Conservation (phyloP, 2,888 invertebrate species). For the Nymphalis urticae region DNA sequence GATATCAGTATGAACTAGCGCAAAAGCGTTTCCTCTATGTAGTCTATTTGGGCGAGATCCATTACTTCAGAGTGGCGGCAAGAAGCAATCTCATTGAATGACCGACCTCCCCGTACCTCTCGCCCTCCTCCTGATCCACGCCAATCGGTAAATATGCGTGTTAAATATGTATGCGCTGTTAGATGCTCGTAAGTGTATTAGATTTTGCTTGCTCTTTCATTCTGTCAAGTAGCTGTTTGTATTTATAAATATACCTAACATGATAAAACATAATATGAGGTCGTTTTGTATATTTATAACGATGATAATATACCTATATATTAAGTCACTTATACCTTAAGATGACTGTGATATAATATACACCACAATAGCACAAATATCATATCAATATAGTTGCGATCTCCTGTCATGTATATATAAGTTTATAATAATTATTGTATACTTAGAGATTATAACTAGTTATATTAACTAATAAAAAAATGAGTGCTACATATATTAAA, state of each 20-base stretch:
- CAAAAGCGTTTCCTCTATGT: conserved; percentile 74
- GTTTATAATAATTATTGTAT: too few species aligned
- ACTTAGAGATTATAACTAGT: too few species aligned
- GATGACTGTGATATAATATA: too few species aligned
- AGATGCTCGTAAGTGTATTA: conserved; percentile 81
- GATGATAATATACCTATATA: not conserved
- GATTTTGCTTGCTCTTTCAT: conserved; percentile 79
- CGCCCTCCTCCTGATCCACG: conserved; percentile 66
- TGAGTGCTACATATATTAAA: not conserved
- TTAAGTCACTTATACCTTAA: too few species aligned
- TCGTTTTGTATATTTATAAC: conserved; percentile 1
- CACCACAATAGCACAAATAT: too few species aligned
- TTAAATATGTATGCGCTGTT: conserved; percentile 81
- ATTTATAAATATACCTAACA: conserved; percentile 21
- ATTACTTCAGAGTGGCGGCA: conserved; percentile 80
- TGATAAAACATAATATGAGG: not conserved
- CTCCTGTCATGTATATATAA: too few species aligned
- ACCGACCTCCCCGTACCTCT: conserved; percentile 68
- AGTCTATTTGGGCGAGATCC: conserved; percentile 81
- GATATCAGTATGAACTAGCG: conserved; percentile 56
- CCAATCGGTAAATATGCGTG: conserved; percentile 82
- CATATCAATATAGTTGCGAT: too few species aligned
- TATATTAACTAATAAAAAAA: not conserved
- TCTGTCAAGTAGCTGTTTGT: conserved; percentile 55
- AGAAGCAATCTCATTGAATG: conserved; percentile 83